These are phyloP conservation scores for Drosophila stalkeri DNA, from an alignment of 2,888 invertebrate genomes.

Conservation along the genomic window DNA sequence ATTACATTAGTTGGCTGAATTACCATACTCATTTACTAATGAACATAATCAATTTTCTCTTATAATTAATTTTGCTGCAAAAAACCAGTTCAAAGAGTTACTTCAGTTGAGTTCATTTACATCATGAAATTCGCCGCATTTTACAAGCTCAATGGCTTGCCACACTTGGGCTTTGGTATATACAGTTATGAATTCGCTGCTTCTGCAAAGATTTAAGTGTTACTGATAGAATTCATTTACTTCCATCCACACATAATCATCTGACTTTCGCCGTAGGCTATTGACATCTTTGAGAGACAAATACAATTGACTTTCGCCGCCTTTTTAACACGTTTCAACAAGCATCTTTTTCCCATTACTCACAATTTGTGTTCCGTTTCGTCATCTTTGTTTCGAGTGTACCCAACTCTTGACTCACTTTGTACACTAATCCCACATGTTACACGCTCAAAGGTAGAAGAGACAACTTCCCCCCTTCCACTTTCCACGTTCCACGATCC, in stretches of 20 bases:
- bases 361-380: constrained; percentile 21
- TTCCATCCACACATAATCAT: not conserved
- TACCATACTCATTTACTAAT: not conserved
- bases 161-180: no score
- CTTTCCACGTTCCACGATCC: no score
- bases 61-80: not conserved
- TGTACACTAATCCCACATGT: constrained; percentile 35
- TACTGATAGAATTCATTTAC: not conserved
- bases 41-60: not conserved
- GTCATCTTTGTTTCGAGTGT: constrained; percentile 33
- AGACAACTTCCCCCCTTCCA: not conserved
- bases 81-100: not conserved
- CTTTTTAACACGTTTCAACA: constrained; percentile 22
- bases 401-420: constrained; percentile 42
- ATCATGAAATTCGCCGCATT: not conserved
- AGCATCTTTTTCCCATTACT: constrained; percentile 26
- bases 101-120: not conserved
- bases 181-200: not conserved
- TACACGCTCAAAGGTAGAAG: constrained; percentile 44
- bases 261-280: not conserved
- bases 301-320: constrained; percentile 32
- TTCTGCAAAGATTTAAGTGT: not conserved
- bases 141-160: not conserved
- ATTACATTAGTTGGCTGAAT: not conserved
- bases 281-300: constrained; percentile 1